Base-by-base conservation (phyloP, 2,113 vertebrate species). In the Progne subis region DNA sequence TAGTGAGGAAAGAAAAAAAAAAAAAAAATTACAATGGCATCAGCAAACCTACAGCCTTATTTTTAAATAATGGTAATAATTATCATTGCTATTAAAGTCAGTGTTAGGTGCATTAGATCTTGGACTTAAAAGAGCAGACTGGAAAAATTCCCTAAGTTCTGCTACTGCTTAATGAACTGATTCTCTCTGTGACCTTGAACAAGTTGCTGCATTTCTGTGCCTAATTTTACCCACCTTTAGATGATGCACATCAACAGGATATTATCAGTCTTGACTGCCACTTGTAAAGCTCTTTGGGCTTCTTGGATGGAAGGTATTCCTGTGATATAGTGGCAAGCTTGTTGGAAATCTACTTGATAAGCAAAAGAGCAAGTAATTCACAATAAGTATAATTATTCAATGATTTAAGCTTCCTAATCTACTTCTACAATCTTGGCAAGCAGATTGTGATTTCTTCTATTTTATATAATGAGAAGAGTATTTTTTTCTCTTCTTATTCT, bases 361-460 rank as follows among this genome's bases (percentile, higher is more conserved):
- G 94, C 94, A 96, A 93, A 95, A 92, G 50, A 95, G 71, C 87
- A 86, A 96, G 79, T 93, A 75, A 86, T 93, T 94, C 96, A 96
- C 95, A 96, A 96, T 97, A 93, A 95, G 93, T 93, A 18, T 95
- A 96, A 96, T 96, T 96, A 94, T 96, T 96, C 90, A 96, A 83
- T 96, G 92, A 96, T 95, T 96, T 96, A 88, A 92, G 93, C 93
- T 94, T 93, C 90, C 85, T 95, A 95, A 95, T 95, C 88, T 95
- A 82, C 95, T 96, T 96, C 93, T 85, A 95, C 78, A 90, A 44
- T 68, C 90, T 93, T 96, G 82, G 79, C 93, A 97, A 96, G 95
- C 94, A 96, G 90, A 95, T 60, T 89, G 56, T 94, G 92, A 94
- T 93, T 95, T 95, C 82, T 96, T 96, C 93, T 76, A 93, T 94